Evolutionary conservation across 1,140 invertebrate genomes (phyloP).

Genomic region (Hylyphantes graminicola): DNA sequence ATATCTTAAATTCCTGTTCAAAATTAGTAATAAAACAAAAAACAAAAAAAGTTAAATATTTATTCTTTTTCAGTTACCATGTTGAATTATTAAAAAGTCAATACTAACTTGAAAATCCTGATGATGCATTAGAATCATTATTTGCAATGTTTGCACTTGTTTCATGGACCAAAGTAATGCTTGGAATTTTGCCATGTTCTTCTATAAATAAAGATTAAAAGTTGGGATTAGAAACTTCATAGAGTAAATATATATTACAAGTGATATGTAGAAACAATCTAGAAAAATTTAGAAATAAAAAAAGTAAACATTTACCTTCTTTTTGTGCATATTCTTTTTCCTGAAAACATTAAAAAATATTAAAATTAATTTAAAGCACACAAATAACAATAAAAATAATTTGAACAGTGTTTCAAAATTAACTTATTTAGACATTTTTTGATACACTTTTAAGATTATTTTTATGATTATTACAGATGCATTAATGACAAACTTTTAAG

Average conservation of each 20-base stretch:
- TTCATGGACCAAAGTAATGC: constrained; percentile 27
- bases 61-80: neutral
- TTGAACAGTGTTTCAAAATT: too few species aligned
- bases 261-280: neutral
- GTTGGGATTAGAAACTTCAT: neutral
- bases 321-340: neutral
- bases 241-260: neutral
- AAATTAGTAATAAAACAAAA: neutral
- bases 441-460: too few species aligned
- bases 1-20: neutral
- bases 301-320: constrained; percentile 10
- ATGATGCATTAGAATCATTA: constrained; percentile 25
- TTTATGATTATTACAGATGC: too few species aligned
- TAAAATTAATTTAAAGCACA: neutral
- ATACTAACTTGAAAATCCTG: constrained; percentile 44
- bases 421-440: too few species aligned
- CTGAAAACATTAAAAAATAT: constrained; percentile 7
- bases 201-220: constrained; percentile 5
- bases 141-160: constrained; percentile 6
- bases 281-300: neutral
- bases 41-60: neutral
- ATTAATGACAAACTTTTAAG: too few species aligned
- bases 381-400: too few species aligned
- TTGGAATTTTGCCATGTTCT: constrained; percentile 37
- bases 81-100: neutral